phyloP scores from a whole-genome alignment of 2,113 vertebrate species.

The Ibidorhyncha struthersii region DNA sequence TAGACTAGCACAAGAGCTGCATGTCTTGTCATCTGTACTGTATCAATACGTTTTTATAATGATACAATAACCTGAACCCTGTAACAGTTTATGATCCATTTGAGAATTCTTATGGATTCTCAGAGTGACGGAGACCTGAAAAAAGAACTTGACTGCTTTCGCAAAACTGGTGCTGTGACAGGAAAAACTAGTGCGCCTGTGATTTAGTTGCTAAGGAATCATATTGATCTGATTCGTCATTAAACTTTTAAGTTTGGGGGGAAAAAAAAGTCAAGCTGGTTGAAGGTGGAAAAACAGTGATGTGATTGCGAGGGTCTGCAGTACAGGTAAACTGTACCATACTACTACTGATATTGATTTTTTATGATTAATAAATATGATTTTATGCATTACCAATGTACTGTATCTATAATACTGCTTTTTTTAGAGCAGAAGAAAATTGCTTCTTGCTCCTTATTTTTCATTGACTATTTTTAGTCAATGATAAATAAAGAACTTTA shows the following conservation, averaged over 20 bases:
- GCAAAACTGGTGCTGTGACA: constrained; percentile 73
- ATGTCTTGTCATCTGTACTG: constrained; percentile 70
- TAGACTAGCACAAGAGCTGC: constrained; percentile 38
- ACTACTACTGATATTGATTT: constrained; percentile 30
- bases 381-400: constrained; percentile 45
- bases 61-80: constrained; percentile 79
- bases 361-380: constrained; percentile 63
- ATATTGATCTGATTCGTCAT: constrained; percentile 73
- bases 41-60: constrained; percentile 81
- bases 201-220: constrained; percentile 77
- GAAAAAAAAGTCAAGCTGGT: neutral
- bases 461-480: constrained; percentile 65
- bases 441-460: constrained; percentile 65
- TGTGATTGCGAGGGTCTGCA: constrained; percentile 39
- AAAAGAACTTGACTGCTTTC: constrained; percentile 77
- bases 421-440: constrained; percentile 54
- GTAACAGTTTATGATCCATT: constrained; percentile 79
- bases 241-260: constrained; percentile 75
- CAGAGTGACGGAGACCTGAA: constrained; percentile 72
- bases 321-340: constrained; percentile 31
- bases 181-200: constrained; percentile 64
- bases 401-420: constrained; percentile 7
- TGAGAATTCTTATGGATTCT: constrained; percentile 81
- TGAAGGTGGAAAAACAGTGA: constrained; percentile 33
- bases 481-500: constrained; percentile 71